phyloP scores from a whole-genome alignment of 2,797 vertebrate species.

The Cuculus canorus region DNA sequence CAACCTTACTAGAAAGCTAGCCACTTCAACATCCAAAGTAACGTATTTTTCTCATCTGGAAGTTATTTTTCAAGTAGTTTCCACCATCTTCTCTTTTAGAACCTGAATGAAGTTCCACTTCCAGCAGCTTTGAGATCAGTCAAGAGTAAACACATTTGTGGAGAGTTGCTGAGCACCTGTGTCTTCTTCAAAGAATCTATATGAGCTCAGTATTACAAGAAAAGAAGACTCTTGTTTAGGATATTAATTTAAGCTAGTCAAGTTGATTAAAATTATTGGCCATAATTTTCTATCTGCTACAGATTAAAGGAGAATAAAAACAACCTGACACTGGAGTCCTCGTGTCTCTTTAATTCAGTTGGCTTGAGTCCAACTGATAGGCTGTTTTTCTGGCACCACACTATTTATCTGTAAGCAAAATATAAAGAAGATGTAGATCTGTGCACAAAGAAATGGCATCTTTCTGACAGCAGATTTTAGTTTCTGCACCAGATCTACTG shows the following conservation, averaged over 20 bases:
- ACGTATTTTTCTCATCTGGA: background rate
- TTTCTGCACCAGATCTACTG: background rate
- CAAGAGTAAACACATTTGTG: background rate
- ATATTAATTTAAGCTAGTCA: background rate
- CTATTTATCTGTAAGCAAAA: background rate
- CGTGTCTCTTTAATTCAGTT: background rate
- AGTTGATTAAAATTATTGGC: background rate
- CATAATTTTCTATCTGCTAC: background rate
- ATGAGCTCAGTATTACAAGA: background rate
- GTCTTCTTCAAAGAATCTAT: background rate
- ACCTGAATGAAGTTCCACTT: background rate
- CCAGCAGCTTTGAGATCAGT: background rate
- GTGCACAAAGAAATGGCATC: background rate
- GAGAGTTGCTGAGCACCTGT: background rate
- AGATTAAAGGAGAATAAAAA: background rate
- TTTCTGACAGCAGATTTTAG: slow-evolving; percentile 3
- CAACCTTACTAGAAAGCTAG: background rate
- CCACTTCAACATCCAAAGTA: background rate
- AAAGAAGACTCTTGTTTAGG: background rate
- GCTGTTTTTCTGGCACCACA: background rate
- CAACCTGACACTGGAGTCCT: fast-evolving
- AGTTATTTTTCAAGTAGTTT: background rate
- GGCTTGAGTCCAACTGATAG: background rate
- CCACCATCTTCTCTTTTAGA: background rate
- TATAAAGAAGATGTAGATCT: background rate